Percentiles rank a stretch among this genome's conserved stretches.
Conservation (phyloP, 1,140 invertebrate genomes). For the Apocrypta bakeri region DNA sequence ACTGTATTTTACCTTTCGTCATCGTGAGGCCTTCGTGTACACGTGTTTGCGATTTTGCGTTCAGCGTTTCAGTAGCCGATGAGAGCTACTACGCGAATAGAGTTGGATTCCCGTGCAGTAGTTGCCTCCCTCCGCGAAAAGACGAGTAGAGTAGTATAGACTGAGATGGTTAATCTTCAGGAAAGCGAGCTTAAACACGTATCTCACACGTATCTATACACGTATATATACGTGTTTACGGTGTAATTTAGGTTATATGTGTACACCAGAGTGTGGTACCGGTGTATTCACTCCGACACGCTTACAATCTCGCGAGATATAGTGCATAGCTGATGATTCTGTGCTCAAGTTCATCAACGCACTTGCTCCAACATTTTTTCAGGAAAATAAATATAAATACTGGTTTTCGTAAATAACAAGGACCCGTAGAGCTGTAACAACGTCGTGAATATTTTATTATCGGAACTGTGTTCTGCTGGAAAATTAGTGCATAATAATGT, state of each 20-base stretch:
- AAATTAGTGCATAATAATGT: not conserved
- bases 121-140: not conserved
- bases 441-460: slow-evolving; percentile 15
- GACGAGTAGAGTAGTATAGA: no score
- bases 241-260: not conserved
- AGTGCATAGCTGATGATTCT: no score
- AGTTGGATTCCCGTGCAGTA: not conserved
- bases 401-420: no score
- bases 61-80: slow-evolving; percentile 71
- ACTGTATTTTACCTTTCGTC: not conserved
- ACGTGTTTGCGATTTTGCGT: slow-evolving; percentile 57
- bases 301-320: not conserved
- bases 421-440: slow-evolving; percentile 3
- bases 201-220: no score
- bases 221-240: not conserved
- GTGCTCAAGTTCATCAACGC: no score
- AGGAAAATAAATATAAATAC: no score
- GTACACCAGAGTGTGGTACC: not conserved
- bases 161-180: not conserved
- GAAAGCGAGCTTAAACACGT: no score
- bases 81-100: slow-evolving; percentile 68
- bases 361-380: no score
- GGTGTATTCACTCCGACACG: slow-evolving; percentile 8
- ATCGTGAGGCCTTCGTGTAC: slow-evolving; percentile 40
- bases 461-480: no score